Conservation (phyloP, 2,888 invertebrate genomes). For the Caradrina clavipalpis region DNA sequence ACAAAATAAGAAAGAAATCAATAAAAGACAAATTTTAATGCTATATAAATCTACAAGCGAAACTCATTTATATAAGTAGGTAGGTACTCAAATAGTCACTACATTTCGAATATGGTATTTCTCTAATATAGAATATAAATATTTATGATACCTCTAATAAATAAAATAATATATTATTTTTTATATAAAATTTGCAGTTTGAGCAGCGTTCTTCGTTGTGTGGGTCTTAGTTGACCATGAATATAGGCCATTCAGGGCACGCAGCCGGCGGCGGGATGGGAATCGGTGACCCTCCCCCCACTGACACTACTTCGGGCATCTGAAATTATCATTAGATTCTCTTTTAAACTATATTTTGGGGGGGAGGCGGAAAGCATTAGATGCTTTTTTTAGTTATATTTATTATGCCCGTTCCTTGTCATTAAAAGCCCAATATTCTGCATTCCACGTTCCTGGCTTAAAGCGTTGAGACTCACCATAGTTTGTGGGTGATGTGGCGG, state of each 20-base stretch:
- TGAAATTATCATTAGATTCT: constrained; percentile 64
- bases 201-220: constrained; percentile 47
- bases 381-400: constrained; percentile 21
- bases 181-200: constrained; percentile 33
- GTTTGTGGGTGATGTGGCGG: constrained; percentile 90
- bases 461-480: constrained; percentile 76
- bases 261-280: constrained; percentile 86
- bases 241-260: constrained; percentile 88
- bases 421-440: constrained; percentile 21
- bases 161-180: constrained; percentile 19
- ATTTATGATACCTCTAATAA: not conserved
- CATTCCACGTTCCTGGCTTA: constrained; percentile 2
- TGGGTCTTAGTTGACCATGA: constrained; percentile 85
- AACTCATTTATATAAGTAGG: constrained; percentile 28
- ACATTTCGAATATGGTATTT: constrained; percentile 26
- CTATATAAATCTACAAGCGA: constrained; percentile 5
- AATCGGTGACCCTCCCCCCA: constrained; percentile 86
- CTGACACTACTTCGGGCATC: constrained; percentile 87
- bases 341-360: not conserved
- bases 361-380: constrained; percentile 33
- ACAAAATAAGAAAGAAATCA: not conserved
- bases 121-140: constrained; percentile 12
- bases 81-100: constrained; percentile 10
- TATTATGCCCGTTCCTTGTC: constrained; percentile 7
- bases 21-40: not conserved